These are phyloP conservation scores for Rhea pennata DNA, from an alignment of 2,113 vertebrate genomes.

Conservation along the genomic window DNA sequence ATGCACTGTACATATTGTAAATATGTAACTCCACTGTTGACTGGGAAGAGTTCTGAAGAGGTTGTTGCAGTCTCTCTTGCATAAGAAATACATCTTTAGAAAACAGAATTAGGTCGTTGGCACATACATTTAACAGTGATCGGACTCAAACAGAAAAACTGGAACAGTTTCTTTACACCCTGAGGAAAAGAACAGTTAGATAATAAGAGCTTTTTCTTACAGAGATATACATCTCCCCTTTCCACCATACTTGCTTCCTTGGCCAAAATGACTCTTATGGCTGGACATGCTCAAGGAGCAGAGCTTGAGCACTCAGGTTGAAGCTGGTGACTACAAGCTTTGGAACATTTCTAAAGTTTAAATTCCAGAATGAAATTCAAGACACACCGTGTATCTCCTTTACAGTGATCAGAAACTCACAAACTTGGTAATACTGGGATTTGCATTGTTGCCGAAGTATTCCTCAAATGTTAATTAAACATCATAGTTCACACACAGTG, in stretches of 20 bases:
- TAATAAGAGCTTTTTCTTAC: not conserved
- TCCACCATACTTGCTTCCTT: not conserved
- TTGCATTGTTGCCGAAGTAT: not conserved
- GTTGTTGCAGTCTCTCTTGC: constrained; percentile 40
- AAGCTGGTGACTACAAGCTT: not conserved
- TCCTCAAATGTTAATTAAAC: not conserved
- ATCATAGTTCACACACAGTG: not conserved
- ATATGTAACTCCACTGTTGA: not conserved
- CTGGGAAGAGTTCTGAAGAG: not conserved
- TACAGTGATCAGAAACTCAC: not conserved
- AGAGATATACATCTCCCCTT: not conserved
- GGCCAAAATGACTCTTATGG: not conserved
- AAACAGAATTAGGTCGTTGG: constrained; percentile 65
- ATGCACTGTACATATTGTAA: not conserved
- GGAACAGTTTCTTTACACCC: constrained; percentile 1
- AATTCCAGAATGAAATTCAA: not conserved
- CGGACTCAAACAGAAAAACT: constrained; percentile 46
- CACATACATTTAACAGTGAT: constrained; percentile 29
- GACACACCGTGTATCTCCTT: not conserved
- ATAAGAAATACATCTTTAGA: constrained; percentile 61
- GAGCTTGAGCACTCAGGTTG: not conserved
- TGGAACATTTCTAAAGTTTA: not conserved
- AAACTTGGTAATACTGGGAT: not conserved
- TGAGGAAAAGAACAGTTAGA: not conserved
- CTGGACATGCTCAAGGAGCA: not conserved